Evolutionary conservation across 2,797 vertebrate species (phyloP), one percentile per base, ranked within the genome.

Genomic region (Eospalax fontanierii): DNA sequence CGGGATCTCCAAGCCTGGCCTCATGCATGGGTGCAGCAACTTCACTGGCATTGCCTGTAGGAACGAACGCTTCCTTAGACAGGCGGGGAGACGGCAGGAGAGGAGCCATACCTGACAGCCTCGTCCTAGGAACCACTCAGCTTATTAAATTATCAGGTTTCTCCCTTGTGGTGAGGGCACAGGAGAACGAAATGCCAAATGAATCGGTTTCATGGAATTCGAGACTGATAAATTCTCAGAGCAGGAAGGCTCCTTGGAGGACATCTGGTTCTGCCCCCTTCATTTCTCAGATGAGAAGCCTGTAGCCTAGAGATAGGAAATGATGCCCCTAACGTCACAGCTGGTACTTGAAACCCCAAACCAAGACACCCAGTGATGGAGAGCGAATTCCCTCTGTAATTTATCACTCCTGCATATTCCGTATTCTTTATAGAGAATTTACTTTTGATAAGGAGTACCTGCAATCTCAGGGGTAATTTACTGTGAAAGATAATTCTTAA

Each of bases 401-500:
- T 97, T 93, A 95, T 94, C 65, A 75, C 63, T 88, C 63, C 74
- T 73, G 78, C 73, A 43, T 79, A 80, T 73, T 94, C 70, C 46
- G 83, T 87, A 65, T 74, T 91, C 92, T 92, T 93, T 68, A 92
- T 83, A 95, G 95, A 92, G 91, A 89, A 97, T 97, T 97, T 95
- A 79, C 91, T 96, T 96, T 96, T 90, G 95, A 96, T 97, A 92
- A 96, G 91, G 74, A 91, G 91, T 93, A 95, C 93, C 85, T 97
- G 96, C 89, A 85, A 93, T 93, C 92, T 95, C 96, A 86, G 93
- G 90, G 86, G 94, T 95, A 96, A 97, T 97, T 97, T 97, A 96
- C 92, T 91, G 89, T 96, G 96, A 95, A 95, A 96, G 97, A 96
- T 95, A 96, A 95, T 97, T 95, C 96, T 91, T 94, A 94, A 90